Conservation (phyloP, 2,113 vertebrate species). For the Bufo bufo region DNA sequence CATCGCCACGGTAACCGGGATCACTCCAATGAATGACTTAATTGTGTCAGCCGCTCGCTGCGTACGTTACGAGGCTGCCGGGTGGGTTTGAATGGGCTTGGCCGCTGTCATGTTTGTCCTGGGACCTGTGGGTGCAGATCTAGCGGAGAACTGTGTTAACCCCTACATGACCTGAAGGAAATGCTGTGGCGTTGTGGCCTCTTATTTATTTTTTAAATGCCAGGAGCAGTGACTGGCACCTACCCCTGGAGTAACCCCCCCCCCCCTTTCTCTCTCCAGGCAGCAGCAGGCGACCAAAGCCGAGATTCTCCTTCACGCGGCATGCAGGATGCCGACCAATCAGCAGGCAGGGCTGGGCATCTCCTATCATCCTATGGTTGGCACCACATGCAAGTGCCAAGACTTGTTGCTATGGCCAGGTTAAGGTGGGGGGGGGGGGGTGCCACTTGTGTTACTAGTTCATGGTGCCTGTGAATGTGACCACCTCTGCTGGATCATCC, state of each 20-base stretch:
- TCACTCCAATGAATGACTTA: conserved; percentile 30
- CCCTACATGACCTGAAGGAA: neutral
- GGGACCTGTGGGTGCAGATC: neutral
- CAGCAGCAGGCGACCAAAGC: conserved; percentile 1
- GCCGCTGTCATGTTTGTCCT: neutral
- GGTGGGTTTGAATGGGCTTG: conserved; percentile 34
- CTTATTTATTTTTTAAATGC: neutral
- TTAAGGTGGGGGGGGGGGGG: neutral
- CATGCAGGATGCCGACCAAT: too few relatives aligned
- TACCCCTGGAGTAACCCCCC: neutral
- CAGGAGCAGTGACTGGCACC: neutral
- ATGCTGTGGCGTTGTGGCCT: too few relatives aligned
- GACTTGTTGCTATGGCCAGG: conserved; percentile 55
- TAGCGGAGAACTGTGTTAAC: neutral
- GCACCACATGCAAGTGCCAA: conserved; percentile 36
- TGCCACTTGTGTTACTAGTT: neutral
- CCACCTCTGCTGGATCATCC: neutral
- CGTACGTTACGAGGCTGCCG: neutral
- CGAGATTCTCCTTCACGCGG: neutral
- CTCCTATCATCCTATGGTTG: conserved; percentile 28
- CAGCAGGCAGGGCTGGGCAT: too few relatives aligned
- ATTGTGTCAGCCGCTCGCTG: conserved; percentile 32
- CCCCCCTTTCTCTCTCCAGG: neutral
- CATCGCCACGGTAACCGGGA: conserved; percentile 37
- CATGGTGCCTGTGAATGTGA: too few relatives aligned